Conservation (phyloP, 2,888 invertebrate species). For the Nephrotoma appendiculata region DNA sequence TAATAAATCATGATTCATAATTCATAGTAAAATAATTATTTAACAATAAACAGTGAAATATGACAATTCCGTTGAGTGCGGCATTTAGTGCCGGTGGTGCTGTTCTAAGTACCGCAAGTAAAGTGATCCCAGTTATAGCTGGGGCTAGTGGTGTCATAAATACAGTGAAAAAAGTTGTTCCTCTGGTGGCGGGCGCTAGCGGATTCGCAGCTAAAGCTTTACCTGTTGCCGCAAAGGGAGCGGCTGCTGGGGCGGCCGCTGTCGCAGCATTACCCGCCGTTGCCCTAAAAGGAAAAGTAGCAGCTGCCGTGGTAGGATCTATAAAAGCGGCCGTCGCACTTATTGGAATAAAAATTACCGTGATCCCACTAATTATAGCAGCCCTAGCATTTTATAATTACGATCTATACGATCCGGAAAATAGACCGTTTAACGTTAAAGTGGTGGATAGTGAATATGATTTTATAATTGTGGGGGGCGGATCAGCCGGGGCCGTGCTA, state of each 20-base stretch:
- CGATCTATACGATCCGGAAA: conserved; percentile 73
- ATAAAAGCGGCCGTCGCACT: conserved; percentile 58
- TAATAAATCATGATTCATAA: background rate
- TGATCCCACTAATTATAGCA: conserved; percentile 60
- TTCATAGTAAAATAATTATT: background rate
- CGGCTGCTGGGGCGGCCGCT: conserved; percentile 18
- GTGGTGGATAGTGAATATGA: conserved; percentile 57
- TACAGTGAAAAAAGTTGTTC: background rate
- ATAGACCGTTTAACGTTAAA: conserved; percentile 55
- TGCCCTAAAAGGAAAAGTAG: conserved; percentile 22
- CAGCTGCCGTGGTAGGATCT: conserved; percentile 39
- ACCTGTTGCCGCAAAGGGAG: conserved; percentile 15
- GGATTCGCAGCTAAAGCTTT: conserved; percentile 22
- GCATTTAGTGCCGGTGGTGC: background rate
- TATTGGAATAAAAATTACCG: conserved; percentile 48
- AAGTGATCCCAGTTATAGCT: background rate
- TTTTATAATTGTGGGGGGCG: conserved; percentile 69
- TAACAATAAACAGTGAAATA: background rate
- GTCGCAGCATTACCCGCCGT: conserved; percentile 20
- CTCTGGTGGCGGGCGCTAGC: conserved; percentile 9
- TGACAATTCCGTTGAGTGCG: background rate
- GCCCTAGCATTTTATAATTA: conserved; percentile 71
- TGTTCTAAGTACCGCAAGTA: background rate
- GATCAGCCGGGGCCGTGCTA: conserved; percentile 71
- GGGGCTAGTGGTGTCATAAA: background rate